Conservation (phyloP, 2,113 vertebrate genomes). For the Chroicocephalus ridibundus region DNA sequence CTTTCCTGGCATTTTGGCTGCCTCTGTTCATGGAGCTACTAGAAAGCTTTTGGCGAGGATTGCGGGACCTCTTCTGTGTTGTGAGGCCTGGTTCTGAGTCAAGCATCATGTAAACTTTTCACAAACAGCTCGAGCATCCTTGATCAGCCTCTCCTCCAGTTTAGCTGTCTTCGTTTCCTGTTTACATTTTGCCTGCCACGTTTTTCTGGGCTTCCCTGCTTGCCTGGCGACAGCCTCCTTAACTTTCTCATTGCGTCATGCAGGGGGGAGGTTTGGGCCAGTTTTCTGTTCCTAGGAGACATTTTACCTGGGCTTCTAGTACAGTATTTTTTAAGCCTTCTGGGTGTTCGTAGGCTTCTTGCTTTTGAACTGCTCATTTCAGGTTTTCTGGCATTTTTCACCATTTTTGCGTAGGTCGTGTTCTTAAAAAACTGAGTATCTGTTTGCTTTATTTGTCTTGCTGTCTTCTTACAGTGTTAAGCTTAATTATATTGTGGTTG, state of each 20-base stretch:
- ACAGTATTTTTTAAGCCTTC: neutral
- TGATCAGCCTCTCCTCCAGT: neutral
- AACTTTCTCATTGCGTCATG: neutral
- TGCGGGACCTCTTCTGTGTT: neutral
- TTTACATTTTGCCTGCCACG: fast-evolving
- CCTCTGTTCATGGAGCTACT: fast-evolving
- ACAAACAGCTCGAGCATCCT: neutral
- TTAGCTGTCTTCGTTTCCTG: neutral
- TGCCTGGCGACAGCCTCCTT: neutral
- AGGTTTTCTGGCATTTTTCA: neutral
- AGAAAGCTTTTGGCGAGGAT: fast-evolving
- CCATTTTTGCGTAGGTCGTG: neutral
- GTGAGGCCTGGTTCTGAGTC: neutral
- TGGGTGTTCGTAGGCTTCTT: neutral
- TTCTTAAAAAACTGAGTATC: neutral
- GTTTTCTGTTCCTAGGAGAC: neutral
- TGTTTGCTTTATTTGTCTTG: neutral
- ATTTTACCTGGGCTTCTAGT: neutral
- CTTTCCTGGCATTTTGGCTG: neutral
- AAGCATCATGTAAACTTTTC: neutral
- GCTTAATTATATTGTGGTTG: neutral
- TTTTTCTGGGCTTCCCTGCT: neutral
- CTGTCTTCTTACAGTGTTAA: neutral
- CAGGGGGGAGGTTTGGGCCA: neutral
- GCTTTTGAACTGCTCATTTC: neutral